Percentiles rank a stretch among this genome's conserved stretches.
Conservation (phyloP, 37 sponge, comb jelly and placozoan genomes). For the Beroe forskalii region DNA sequence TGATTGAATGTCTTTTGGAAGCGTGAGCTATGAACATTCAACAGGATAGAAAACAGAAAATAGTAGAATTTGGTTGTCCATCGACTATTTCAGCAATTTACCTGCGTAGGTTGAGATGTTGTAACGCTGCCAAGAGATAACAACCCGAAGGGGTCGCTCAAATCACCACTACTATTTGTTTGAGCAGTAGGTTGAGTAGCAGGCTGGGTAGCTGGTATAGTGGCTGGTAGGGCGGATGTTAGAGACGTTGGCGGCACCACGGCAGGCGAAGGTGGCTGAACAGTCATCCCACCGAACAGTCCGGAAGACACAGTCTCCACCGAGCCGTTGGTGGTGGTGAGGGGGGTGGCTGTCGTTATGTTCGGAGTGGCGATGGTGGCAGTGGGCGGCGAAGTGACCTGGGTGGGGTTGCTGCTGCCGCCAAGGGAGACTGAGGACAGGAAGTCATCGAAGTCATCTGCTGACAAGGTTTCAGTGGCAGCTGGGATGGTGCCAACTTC, state of each 20-base stretch:
- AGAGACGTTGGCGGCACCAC: background rate
- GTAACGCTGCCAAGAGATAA: background rate
- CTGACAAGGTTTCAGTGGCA: background rate
- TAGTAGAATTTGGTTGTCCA: too few relatives aligned
- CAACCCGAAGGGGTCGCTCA: conserved; percentile 9
- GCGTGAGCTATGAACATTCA: too few relatives aligned
- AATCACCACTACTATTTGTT: background rate
- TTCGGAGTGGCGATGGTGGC: background rate
- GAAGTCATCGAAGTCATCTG: conserved; percentile 54
- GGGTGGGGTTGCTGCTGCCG: background rate
- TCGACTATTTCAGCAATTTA: too few relatives aligned
- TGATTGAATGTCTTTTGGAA: too few relatives aligned
- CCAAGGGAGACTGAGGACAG: background rate
- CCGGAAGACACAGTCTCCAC: background rate
- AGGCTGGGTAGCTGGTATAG: too few relatives aligned
- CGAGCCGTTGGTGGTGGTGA: background rate
- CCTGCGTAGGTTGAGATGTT: too few relatives aligned
- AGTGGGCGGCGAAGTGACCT: background rate
- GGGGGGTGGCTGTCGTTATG: conserved; percentile 2
- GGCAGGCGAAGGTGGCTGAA: conserved; percentile 6
- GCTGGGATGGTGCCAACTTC: background rate
- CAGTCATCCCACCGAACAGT: conserved; percentile 51
- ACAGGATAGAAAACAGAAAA: too few relatives aligned
- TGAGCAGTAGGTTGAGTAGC: too few relatives aligned
- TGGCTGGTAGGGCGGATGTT: background rate